These are phyloP conservation scores for Chouioia cunea DNA, from an alignment of 2,888 invertebrate species.

Conservation along the genomic window DNA sequence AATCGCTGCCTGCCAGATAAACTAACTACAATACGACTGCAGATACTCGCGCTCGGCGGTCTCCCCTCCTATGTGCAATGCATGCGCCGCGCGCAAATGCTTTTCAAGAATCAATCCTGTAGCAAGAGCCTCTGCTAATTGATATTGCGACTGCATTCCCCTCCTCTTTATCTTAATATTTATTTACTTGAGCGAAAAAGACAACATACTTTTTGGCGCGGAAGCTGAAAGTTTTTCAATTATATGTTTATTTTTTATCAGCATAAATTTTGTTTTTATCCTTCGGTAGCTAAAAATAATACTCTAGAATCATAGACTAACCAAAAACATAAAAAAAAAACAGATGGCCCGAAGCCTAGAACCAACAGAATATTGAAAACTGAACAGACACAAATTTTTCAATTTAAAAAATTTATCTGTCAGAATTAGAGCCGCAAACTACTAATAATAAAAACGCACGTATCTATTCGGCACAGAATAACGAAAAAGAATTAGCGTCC, in stretches of 20 bases:
- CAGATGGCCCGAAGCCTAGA: too few species aligned
- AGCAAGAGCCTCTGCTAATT: slow-evolving; percentile 25
- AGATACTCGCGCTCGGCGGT: slow-evolving; percentile 31
- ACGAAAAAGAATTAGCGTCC: background rate
- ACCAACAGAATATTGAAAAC: too few species aligned
- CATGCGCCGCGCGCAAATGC: background rate
- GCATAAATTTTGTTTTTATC: too few species aligned
- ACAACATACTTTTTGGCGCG: too few species aligned
- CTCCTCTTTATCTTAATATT: background rate
- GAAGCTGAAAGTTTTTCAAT: too few species aligned
- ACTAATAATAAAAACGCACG: background rate
- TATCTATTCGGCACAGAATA: slow-evolving; percentile 1
- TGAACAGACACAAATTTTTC: slow-evolving; percentile 3
- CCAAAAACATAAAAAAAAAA: too few species aligned
- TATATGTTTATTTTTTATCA: too few species aligned
- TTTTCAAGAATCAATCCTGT: slow-evolving; percentile 28
- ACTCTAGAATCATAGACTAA: too few species aligned
- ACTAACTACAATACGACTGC: slow-evolving; percentile 39
- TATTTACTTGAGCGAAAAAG: slow-evolving; percentile 1
- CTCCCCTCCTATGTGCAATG: background rate
- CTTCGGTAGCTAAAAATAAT: too few species aligned
- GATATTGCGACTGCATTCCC: slow-evolving; percentile 41
- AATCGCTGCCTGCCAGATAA: slow-evolving; percentile 47
- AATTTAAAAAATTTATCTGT: slow-evolving; percentile 32
- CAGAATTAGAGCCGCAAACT: slow-evolving; percentile 15